These are phyloP conservation scores for Erebia ligea DNA, from an alignment of 2,888 invertebrate species.

Conservation along the genomic window DNA sequence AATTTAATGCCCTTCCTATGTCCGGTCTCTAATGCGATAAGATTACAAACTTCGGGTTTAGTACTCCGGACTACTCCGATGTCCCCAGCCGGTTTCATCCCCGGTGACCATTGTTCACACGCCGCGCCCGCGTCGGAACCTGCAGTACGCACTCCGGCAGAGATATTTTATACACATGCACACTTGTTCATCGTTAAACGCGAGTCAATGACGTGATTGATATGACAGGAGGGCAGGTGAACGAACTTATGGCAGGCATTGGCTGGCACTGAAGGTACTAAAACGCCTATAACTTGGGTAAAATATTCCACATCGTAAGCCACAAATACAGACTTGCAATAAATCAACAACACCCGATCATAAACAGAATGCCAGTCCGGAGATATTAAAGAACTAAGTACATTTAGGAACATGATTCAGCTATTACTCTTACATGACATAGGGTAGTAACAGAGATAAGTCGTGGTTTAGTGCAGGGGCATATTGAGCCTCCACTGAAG, in stretches of 20 bases:
- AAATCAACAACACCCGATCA: slow-evolving; percentile 53
- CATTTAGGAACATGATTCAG: not conserved
- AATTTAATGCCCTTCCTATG: slow-evolving; percentile 82
- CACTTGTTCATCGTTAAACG: slow-evolving; percentile 45
- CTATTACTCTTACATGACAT: slow-evolving; percentile 1
- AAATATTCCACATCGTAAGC: slow-evolving; percentile 62
- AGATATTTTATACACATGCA: slow-evolving; percentile 24
- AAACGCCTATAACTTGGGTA: slow-evolving; percentile 58
- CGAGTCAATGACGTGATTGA: slow-evolving; percentile 53
- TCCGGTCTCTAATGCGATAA: slow-evolving; percentile 80
- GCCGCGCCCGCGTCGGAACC: not conserved
- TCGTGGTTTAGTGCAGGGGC: not conserved
- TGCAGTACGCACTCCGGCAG: slow-evolving; percentile 2
- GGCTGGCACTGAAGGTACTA: slow-evolving; percentile 62
- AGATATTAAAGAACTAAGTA: slow-evolving; percentile 3
- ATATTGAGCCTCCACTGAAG: slow-evolving; percentile 21
- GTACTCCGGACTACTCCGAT: slow-evolving; percentile 44
- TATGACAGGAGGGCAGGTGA: slow-evolving; percentile 57
- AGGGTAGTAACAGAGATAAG: slow-evolving; percentile 5
- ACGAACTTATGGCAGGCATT: slow-evolving; percentile 59
- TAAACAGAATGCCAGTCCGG: slow-evolving; percentile 12
- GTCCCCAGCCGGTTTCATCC: slow-evolving; percentile 7
- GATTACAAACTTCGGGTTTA: slow-evolving; percentile 66
- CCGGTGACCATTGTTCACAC: slow-evolving; percentile 2
- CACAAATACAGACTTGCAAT: slow-evolving; percentile 62